phyloP scores from a whole-genome alignment of 2,797 vertebrate genomes.

The Oreochromis mossambicus region DNA sequence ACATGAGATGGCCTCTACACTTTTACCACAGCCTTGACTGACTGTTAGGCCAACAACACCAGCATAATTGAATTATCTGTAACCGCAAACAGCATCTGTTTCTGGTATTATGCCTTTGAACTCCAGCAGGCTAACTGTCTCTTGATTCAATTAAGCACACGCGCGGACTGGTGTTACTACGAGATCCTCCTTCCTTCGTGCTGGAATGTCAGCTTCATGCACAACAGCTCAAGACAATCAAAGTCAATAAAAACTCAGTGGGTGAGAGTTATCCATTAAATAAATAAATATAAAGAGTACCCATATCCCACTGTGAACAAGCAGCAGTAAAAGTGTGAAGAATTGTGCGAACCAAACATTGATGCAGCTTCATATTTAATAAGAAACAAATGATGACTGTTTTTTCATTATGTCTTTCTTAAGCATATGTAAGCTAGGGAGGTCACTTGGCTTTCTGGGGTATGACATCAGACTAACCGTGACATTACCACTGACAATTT shows the following conservation, averaged over 20 bases:
- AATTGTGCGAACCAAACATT: not conserved
- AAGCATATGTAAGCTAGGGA: not conserved
- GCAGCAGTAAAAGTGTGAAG: not conserved
- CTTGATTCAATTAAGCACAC: slow-evolving; percentile 61
- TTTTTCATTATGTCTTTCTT: not conserved
- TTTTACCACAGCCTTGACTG: slow-evolving; percentile 37
- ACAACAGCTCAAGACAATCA: slow-evolving; percentile 53
- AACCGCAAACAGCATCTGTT: slow-evolving; percentile 66
- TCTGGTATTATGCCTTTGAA: slow-evolving; percentile 59
- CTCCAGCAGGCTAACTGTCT: slow-evolving; percentile 27
- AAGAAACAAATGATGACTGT: not conserved
- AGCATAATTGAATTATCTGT: slow-evolving; percentile 68
- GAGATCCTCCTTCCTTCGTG: not conserved
- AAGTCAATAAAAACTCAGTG: slow-evolving; percentile 58
- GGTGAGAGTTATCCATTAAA: slow-evolving; percentile 38
- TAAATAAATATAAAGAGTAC: not conserved
- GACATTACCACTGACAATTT: slow-evolving; percentile 31
- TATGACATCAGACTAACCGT: slow-evolving; percentile 36
- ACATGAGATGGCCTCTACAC: slow-evolving; percentile 22
- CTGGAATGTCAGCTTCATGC: slow-evolving; percentile 60
- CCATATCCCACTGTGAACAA: slow-evolving; percentile 16
- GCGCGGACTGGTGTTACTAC: slow-evolving; percentile 37
- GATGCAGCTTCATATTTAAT: not conserved
- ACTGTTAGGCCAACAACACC: slow-evolving; percentile 50
- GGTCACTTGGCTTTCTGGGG: slow-evolving; percentile 14